Conservation (phyloP, 2,113 vertebrate species). For the Dicaeum eximium region DNA sequence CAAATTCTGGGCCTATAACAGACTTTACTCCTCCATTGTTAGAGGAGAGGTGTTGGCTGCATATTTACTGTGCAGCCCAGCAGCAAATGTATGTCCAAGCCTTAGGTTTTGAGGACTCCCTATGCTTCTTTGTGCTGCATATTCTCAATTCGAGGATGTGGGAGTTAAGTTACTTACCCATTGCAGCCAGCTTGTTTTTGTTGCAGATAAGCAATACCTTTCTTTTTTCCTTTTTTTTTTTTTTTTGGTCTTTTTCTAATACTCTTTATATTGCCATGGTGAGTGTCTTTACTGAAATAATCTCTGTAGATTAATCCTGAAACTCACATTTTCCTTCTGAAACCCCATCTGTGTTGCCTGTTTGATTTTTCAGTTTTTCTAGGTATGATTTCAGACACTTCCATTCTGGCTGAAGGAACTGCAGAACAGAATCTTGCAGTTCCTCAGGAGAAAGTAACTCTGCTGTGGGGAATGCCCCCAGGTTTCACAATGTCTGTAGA, state of each 20-base stretch:
- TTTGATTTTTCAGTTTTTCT: neutral
- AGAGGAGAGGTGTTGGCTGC: neutral
- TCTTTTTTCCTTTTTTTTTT: neutral
- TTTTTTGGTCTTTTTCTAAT: neutral
- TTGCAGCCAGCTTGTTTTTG: neutral
- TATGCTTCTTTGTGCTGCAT: neutral
- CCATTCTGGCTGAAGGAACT: neutral
- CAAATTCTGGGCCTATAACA: neutral
- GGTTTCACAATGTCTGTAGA: neutral
- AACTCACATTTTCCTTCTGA: neutral
- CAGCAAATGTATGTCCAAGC: neutral
- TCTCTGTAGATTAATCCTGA: neutral
- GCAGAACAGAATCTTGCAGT: neutral
- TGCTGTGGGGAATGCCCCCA: neutral
- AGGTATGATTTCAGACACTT: neutral
- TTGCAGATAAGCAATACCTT: neutral
- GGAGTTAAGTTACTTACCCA: slow-evolving; percentile 14
- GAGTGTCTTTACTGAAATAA: neutral
- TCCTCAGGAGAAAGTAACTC: neutral
- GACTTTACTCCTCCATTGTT: neutral
- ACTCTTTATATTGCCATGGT: neutral
- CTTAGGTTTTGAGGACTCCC: neutral
- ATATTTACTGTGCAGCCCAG: neutral
- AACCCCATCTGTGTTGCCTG: neutral
- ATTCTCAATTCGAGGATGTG: neutral